Evolutionary conservation across 2,888 invertebrate genomes (phyloP), one percentile per base, ranked within the genome.

Genomic region (Mycalesis mineus): DNA sequence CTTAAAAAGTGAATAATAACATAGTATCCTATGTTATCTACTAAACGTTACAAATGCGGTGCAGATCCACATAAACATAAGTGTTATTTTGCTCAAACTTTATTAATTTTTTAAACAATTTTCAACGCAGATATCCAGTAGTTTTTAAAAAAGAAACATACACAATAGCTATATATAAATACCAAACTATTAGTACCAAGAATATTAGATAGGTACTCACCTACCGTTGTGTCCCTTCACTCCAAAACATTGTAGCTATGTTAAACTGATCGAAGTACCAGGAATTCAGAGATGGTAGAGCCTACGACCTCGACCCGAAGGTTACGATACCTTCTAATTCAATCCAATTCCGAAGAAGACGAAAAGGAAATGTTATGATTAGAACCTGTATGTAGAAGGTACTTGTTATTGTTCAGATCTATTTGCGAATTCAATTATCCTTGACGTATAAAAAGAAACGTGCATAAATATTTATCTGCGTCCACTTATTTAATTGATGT

Each of bases 301-400:
- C 7, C n/a, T 40, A 13, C 31, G 37, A 42, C 55, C 55, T 55
- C 29, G 41, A 28, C 15, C 15, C 41, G 42, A 58, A 58, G 57
- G 57, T 49, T 53, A 49, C 31, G 9, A 36, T 48, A 53, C 57
- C 41, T 53, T 58, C 57, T 58, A 58, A 48, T 58, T 53, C 42
- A 53, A 41, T 52, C 37, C 22, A 9, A 51, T 51, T 58, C 48
- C 57, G 29, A 17, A 42, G 57, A 58, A 58, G 31, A 48, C 50
- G 17, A 51, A 37, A 45, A 57, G 56, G 56, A 57, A 57, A 42
- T 57, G 50, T 45, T 57, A 51, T 55, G 13, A 42, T 49, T 33
- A 0, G 28, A 22, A 9, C 8, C 11, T 29, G 28, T 42, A 42
- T 0, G 17, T n/a, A 22, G 36, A 4, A 11, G 4, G 36, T 36